Percentiles rank a stretch among this genome's conserved stretches.
These are phyloP conservation scores for Leptarthrus brevirostris DNA, from an alignment of 2,888 invertebrate genomes.

Conservation along the genomic window DNA sequence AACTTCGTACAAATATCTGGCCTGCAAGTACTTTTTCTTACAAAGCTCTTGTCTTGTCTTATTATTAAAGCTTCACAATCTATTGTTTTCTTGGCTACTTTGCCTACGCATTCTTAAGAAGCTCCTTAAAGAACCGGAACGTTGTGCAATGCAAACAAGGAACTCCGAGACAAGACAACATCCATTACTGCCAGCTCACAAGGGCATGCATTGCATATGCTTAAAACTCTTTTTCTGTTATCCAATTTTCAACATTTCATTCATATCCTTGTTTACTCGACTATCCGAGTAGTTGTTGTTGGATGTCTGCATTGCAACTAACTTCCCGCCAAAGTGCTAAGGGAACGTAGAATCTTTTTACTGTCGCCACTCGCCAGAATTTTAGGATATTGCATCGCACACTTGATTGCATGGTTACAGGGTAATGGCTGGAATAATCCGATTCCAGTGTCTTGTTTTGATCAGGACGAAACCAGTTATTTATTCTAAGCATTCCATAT, in stretches of 20 bases:
- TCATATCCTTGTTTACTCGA: constrained; percentile 33
- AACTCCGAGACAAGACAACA: background rate
- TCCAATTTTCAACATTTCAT: constrained; percentile 26
- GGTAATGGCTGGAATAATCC: background rate
- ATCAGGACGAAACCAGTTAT: background rate
- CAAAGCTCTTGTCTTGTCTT: background rate
- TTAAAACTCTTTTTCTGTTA: constrained; percentile 29
- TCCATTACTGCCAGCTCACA: constrained; percentile 17
- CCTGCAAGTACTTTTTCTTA: background rate
- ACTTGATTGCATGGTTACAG: background rate
- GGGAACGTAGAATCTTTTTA: background rate
- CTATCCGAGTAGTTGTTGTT: constrained; percentile 2
- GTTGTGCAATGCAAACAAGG: constrained; percentile 25
- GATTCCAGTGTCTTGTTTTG: background rate
- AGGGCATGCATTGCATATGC: background rate
- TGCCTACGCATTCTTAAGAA: background rate
- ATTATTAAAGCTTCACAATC: background rate
- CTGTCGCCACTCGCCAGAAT: background rate
- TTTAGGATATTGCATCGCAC: background rate
- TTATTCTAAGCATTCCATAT: background rate
- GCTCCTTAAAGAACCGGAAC: background rate
- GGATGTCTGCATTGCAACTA: background rate
- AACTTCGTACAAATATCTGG: background rate
- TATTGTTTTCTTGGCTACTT: background rate
- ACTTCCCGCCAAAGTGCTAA: background rate